Base-by-base conservation (phyloP, 2,888 invertebrate genomes). In the Ectemnius continuus region DNA sequence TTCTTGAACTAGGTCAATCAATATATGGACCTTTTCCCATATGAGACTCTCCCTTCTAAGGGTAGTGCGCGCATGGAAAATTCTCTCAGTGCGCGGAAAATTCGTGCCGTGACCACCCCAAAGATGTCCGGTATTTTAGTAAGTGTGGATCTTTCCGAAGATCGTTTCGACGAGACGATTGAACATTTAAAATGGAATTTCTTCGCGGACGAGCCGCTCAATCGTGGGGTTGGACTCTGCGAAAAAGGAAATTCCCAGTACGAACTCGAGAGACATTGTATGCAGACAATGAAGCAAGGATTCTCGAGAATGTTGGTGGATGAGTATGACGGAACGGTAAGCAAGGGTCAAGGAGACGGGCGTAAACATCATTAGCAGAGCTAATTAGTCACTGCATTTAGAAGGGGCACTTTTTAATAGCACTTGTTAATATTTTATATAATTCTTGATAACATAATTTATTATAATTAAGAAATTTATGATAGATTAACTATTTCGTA, bases 121-220 rank as follows among this genome's bases (percentile, higher is more conserved):
- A 86, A 80, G 75, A 89, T 90, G 89, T 84, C 85, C 47, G 78
- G 82, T 69, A 70, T 78, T 65, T 77, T 93, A 90, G 91, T 91
- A 73, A 91, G 91, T 78, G 89, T 89, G 47, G 89, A 91, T 57
- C 91, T 93, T 67, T 91, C 92, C 28, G 91, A 91, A 79, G 89
- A 91, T 57, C 91, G 92, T 76, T 93, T 93, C 82, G 92, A 93
- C 28, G 93, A 94, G 28, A 95, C 96, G 62, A 93, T 97, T 75
- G 90, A 93, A 28, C 96, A 96, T 88, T 92, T 97, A 64, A 92
- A 95, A 47, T 91, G 93, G 80, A 95, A 94, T 87, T 95, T 96
- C 92, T 97, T 97, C 89, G 94, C 95, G 0, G 97, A 97, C 87
- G 97, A 97, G 88, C 96, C 97, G 0, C 92, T 97, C 60, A 97